Base-by-base conservation (phyloP, 1,140 invertebrate species). In the Cepaea nemoralis region DNA sequence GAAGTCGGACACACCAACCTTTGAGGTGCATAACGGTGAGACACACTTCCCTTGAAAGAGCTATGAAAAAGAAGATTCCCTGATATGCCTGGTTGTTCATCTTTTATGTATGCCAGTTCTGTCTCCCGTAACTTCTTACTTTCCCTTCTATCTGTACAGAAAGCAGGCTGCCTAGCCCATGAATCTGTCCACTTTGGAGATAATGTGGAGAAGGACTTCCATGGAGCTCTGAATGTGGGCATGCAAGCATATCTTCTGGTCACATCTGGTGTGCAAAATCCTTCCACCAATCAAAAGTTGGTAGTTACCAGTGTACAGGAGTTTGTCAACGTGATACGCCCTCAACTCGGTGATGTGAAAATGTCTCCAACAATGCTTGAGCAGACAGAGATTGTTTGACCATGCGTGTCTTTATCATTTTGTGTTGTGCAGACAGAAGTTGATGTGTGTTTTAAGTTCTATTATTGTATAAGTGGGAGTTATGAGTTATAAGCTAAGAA, bases 131-230 rank as follows among this genome's bases (percentile, higher is more conserved):
- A 45, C 42, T 45, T 6, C 6, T 45, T 45, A 45, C 42, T 45
- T 45, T 10, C 42, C 42, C 42, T 45, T 45, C 42, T 45, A 45
- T 45, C 42, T 10, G 33, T 10, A 55, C 33, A 78, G 50, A 73
- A 77, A 35, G 78, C 73, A 12, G 48, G 35, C 19, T 74, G 93
- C 1, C 85, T 85, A 81, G 92, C 95, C 0, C 82, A 91, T 19
- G 93, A 96, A 87, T 94, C 95, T 35, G 87, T 97, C 1, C 96
- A 98, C 89, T 93, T 98, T 77, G 97, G 97, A 5, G 95, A 98
- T 92, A 94, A 94, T 84, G 84, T 94, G 12, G 88, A 93, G 59
- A 93, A 94, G 24, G 97, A 98, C 91, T 97, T 95, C 90, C 67
- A 93, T 10, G 96, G 95, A 3, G 96, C 96, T 2, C 94, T 90